A percentile compares a stretch with the other conserved stretches of the same genome.
These are phyloP conservation scores for Lasioglossum calceatum DNA, from an alignment of 2,888 invertebrate genomes.

Conservation along the genomic window DNA sequence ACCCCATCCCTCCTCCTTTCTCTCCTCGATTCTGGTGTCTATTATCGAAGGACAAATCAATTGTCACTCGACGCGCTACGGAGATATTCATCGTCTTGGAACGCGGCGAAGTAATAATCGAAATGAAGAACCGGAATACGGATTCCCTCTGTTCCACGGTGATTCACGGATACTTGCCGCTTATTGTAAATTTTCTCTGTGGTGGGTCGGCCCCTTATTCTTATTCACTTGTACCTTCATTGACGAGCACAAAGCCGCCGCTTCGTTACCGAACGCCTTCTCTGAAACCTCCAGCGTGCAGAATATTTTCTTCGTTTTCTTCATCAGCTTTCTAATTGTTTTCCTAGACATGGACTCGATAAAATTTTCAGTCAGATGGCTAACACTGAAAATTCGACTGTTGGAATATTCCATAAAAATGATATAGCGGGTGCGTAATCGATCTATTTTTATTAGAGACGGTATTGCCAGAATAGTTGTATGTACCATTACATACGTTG, in stretches of 20 bases:
- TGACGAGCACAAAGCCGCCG: background rate
- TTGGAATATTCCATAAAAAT: background rate
- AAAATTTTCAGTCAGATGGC: background rate
- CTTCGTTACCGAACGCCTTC: background rate
- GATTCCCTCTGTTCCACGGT: constrained; percentile 22
- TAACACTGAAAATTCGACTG: background rate
- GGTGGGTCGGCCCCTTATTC: background rate
- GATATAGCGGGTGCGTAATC: too few species aligned
- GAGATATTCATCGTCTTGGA: background rate
- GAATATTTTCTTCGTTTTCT: background rate
- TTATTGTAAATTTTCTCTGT: constrained; percentile 13
- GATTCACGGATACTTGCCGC: constrained; percentile 18
- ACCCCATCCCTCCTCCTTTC: background rate
- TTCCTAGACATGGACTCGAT: background rate
- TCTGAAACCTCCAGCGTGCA: background rate
- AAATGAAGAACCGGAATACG: constrained; percentile 18
- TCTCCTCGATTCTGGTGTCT: background rate
- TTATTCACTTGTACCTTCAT: background rate
- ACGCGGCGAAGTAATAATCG: constrained; percentile 26
- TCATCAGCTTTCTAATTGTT: background rate
- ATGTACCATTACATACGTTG: too few species aligned
- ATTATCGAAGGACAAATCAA: constrained; percentile 43
- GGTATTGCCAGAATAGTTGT: too few species aligned
- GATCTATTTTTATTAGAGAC: too few species aligned
- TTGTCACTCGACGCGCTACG: constrained; percentile 16